Evolutionary conservation across 1,140 invertebrate species (phyloP).

Genomic region (Caenorhabditis remanei): DNA sequence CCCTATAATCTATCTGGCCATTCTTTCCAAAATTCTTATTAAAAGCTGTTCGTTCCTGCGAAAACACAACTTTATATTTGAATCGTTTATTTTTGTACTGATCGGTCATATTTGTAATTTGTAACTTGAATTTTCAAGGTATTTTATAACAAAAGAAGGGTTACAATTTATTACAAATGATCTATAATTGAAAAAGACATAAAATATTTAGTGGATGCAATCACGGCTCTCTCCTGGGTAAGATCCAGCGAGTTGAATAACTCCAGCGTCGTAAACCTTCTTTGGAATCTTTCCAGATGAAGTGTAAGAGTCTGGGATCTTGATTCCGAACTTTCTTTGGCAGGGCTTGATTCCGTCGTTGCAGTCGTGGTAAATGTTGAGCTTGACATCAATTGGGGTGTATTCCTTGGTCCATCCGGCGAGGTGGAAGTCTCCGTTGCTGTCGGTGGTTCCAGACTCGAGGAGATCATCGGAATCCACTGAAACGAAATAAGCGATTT

Average conservation of each 20-base stretch:
- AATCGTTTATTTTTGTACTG: not conserved
- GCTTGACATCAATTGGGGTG: conserved; percentile 69
- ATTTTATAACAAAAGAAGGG: not conserved
- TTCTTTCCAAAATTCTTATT: too few species aligned
- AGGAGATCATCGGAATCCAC: conserved; percentile 66
- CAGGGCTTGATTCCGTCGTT: conserved; percentile 47
- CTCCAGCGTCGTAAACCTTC: conserved; percentile 67
- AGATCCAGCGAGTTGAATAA: conserved; percentile 65
- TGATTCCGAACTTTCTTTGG: conserved; percentile 47
- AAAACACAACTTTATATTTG: not conserved
- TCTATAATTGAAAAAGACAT: not conserved
- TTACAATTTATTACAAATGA: conserved; percentile 8
- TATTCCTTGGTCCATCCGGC: conserved; percentile 64
- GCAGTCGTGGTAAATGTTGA: conserved; percentile 69
- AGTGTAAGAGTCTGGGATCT: conserved; percentile 24
- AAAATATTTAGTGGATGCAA: conserved; percentile 62
- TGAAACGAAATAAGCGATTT: not conserved
- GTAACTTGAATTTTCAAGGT: not conserved
- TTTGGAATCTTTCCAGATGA: conserved; percentile 54
- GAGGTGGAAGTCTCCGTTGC: conserved; percentile 65
- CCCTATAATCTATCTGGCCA: too few species aligned
- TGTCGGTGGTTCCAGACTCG: conserved; percentile 64
- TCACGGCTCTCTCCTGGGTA: conserved; percentile 64
- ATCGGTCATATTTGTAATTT: conserved; percentile 7
- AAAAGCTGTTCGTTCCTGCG: too few species aligned